Evolutionary conservation across 1,140 invertebrate species (phyloP).

Genomic region (Bombus superbus): DNA sequence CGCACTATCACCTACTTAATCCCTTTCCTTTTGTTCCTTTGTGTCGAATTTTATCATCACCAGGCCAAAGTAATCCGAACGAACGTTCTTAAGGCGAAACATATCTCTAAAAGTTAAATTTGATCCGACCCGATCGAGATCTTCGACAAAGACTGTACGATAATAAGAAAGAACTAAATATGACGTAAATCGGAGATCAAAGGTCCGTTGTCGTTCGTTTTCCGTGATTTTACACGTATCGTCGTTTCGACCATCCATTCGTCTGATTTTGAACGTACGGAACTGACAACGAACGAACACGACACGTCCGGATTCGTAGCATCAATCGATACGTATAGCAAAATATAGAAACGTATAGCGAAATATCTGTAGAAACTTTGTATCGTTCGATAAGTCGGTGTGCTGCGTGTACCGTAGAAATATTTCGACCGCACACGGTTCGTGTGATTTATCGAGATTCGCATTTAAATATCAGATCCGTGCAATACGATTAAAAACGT

Average conservation of each 20-base stretch:
- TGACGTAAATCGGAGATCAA: neutral
- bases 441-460: neutral
- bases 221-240: neutral
- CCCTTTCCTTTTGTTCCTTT: neutral
- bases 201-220: neutral
- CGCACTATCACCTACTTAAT: neutral
- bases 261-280: neutral
- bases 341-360: neutral
- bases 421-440: neutral
- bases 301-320: neutral
- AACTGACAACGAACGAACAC: neutral
- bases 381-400: neutral
- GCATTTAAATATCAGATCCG: constrained; percentile 31
- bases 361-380: neutral
- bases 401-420: no score
- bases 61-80: neutral
- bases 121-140: neutral
- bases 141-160: neutral
- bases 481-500: constrained; percentile 18
- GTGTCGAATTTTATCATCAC: neutral
- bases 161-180: neutral
- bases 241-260: neutral
- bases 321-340: neutral
- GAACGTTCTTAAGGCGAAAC: no score
- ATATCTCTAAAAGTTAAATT: no score